Base-by-base conservation (phyloP, 1,140 invertebrate genomes). In the Cydia pomonella region DNA sequence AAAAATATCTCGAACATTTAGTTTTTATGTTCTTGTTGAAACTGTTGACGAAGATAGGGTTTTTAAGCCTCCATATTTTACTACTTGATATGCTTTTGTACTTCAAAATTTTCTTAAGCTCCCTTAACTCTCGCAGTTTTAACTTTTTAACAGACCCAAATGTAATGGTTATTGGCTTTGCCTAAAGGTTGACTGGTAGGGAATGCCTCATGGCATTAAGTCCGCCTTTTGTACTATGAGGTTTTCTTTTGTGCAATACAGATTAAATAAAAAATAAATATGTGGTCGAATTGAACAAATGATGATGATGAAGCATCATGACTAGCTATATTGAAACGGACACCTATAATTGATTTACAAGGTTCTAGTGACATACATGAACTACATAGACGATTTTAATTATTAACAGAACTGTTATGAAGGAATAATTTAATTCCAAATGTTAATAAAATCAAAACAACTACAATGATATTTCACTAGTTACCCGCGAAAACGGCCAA, bases 311-410 rank as follows among this genome's bases (percentile, higher is more conserved):
- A 66, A 38, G 63, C 16, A 33, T 33, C 27, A 69, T 33, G 27
- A 69, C 64, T n/a, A 38, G 33, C 64, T 73, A 16, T 73, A 73
- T 73, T 73, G 72, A 73, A 27, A 53, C 41, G 21, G 72, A 53
- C 72, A 41, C 27, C 21, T 27, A 29, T 53, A 73, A 73, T 73
- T 73, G 72, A 73, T 73, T 50, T 25, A 44, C 72, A 73, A 73
- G 72, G 72, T 73, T 73, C 27, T 29, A 21, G 2, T 41, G 25
- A 73, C 72, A 73, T 44, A 5, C 13, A 72, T n/a, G 21, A 41
- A 27, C 63, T 18, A 41, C n/a, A 23, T 13, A 12, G 2, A 47
- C n/a, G 13, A 72, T 50, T 71, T 29, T n/a, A 72, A 13, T 9
- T 18, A 50, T 50, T 18, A 72, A 16, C 12, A 21, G 9, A 72